Evolutionary conservation across 2,888 invertebrate species (phyloP), one percentile per base, ranked within the genome.

Genomic region (Pyralis farinalis): DNA sequence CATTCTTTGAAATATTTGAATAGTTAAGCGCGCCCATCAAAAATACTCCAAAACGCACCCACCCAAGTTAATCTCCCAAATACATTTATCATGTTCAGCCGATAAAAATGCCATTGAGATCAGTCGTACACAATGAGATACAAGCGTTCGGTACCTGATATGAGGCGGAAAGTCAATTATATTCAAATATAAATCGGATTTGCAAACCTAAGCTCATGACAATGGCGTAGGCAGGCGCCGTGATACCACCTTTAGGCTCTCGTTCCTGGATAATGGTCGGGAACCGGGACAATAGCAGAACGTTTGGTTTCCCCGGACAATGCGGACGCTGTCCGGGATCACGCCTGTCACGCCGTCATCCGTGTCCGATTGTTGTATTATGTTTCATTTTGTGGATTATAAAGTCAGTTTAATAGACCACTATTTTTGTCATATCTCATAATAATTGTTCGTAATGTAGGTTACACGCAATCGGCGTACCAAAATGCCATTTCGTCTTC

Each of bases 121-220:
- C 77, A 77, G 77, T 62, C 75, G 65, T 57, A 77, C 67, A 87
- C 87, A 87, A 87, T 82, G 71, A 70, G 71, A 61, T 71, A 76
- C 80, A 71, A 69, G 72, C 73, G 62, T 71, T 66, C 60, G 62
- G 71, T 83, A 84, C 85, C 83, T 77, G 86, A 83, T 78, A 70
- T 66, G 74, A 66, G 79, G 72, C 82, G 75, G 78, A 79, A 81
- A 86, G 82, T 87, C 87, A 85, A 88, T 88, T 87, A 88, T 87
- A 88, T 88, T 88, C 86, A 86, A 88, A 88, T 88, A 85, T 81
- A 86, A 88, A 88, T 86, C 87, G 83, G 87, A 88, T 88, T 88
- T 86, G 87, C 86, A 70, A 85, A 84, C 77, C 76, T 88, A 88
- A 88, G 84, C 70, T 63, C 53, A 55, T 74, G 73, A 86, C 86